phyloP scores from a whole-genome alignment of 2,113 vertebrate genomes.

The Xenopus laevis region DNA sequence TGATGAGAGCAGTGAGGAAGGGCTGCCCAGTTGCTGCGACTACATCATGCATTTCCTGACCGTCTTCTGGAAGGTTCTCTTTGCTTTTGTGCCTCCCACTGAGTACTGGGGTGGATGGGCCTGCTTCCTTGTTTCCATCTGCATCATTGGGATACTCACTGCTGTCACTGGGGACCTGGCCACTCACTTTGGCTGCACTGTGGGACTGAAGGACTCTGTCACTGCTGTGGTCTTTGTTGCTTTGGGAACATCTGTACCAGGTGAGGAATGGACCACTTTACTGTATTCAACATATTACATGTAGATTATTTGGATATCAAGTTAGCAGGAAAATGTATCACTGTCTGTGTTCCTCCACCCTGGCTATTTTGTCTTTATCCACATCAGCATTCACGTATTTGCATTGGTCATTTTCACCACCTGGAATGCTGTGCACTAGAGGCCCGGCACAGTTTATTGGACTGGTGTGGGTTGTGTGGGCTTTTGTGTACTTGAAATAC shows the following conservation, averaged over 20 bases:
- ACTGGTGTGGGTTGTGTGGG: too few species aligned
- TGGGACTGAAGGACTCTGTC: slow-evolving; percentile 77
- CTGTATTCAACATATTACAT: too few species aligned
- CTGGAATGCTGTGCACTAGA: too few species aligned
- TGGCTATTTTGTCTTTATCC: too few species aligned
- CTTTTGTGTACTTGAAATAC: too few species aligned
- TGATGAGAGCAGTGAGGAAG: slow-evolving; percentile 75
- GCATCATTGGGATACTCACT: slow-evolving; percentile 72
- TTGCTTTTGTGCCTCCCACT: slow-evolving; percentile 78
- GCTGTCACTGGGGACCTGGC: slow-evolving; percentile 77
- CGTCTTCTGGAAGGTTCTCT: slow-evolving; percentile 83
- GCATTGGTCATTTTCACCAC: too few species aligned
- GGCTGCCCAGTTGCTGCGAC: slow-evolving; percentile 76
- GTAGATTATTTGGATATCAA: too few species aligned
- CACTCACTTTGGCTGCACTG: slow-evolving; percentile 77
- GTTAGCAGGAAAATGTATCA: too few species aligned
- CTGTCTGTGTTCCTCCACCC: too few species aligned
- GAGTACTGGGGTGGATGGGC: slow-evolving; percentile 84
- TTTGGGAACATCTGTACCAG: slow-evolving; percentile 77
- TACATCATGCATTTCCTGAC: slow-evolving; percentile 86
- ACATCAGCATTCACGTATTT: too few species aligned
- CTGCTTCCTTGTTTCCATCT: slow-evolving; percentile 78
- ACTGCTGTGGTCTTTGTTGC: slow-evolving; percentile 81
- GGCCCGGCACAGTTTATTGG: too few species aligned
- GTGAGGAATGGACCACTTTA: slow-evolving; percentile 52